Evolutionary conservation across 2,888 invertebrate species (phyloP).

Genomic region (Cryptosula pallasiana): DNA sequence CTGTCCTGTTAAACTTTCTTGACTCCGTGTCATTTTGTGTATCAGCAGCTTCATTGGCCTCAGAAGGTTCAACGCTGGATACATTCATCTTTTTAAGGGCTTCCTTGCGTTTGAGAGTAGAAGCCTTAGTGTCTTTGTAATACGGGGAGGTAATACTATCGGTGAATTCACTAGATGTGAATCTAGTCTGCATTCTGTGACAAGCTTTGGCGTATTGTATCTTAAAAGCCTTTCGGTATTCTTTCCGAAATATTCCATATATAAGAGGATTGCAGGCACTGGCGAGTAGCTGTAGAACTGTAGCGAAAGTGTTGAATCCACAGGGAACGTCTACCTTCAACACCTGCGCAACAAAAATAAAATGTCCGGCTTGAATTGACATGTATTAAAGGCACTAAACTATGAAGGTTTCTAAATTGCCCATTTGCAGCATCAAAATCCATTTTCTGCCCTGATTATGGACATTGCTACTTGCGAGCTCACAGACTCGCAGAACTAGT

Average conservation of each 20-base stretch:
- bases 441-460: too few relatives aligned
- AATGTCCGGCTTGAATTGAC: too few relatives aligned
- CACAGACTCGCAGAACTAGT: too few relatives aligned
- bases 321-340: conserved; percentile 34
- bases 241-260: conserved; percentile 46
- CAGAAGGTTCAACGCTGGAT: background rate
- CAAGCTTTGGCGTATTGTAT: conserved; percentile 19
- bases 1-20: background rate
- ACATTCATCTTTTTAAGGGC: background rate
- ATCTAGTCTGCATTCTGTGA: background rate
- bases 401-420: too few relatives aligned
- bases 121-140: background rate
- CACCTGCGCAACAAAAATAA: too few relatives aligned
- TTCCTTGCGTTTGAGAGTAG: conserved; percentile 1
- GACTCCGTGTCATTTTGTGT: background rate
- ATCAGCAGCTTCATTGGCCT: background rate
- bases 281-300: conserved; percentile 41
- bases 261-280: conserved; percentile 50
- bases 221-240: conserved; percentile 38
- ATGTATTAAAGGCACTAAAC: too few relatives aligned
- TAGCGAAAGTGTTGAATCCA: conserved; percentile 39
- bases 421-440: too few relatives aligned
- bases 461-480: too few relatives aligned
- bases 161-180: conserved; percentile 3
- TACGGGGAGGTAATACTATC: background rate